These are phyloP conservation scores for Panopea generosa DNA, from an alignment of 2,888 invertebrate genomes.

Conservation along the genomic window DNA sequence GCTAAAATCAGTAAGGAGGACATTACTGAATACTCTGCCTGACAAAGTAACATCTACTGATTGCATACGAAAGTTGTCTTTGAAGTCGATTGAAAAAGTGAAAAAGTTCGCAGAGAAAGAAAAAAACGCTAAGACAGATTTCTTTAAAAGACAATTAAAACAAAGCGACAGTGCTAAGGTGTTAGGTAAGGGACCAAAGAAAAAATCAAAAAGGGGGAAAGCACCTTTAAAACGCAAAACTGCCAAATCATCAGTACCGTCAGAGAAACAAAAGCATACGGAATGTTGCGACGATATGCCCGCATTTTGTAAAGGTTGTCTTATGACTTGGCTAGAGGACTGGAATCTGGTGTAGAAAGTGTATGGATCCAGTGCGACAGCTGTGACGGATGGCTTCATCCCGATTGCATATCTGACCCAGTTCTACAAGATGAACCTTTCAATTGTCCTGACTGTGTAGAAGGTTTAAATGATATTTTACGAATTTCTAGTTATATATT, in stretches of 20 bases:
- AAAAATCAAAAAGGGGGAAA: neutral
- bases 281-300: neutral
- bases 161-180: neutral
- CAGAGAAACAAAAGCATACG: no score
- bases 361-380: slow-evolving; percentile 6
- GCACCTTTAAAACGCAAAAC: neutral
- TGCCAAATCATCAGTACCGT: no score
- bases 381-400: slow-evolving; percentile 6
- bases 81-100: slow-evolving; percentile 18
- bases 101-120: slow-evolving; percentile 20
- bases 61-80: slow-evolving; percentile 9
- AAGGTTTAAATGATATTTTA: neutral
- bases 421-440: slow-evolving; percentile 3
- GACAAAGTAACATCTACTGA: slow-evolving; percentile 29
- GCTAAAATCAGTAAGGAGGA: neutral
- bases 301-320: neutral
- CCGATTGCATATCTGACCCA: neutral
- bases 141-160: slow-evolving; percentile 5
- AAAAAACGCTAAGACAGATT: slow-evolving; percentile 10
- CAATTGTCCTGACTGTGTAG: slow-evolving; percentile 10
- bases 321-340: slow-evolving; percentile 1
- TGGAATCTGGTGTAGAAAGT: neutral
- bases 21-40: slow-evolving; percentile 14
- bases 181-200: neutral
- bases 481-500: no score